Conservation (phyloP, 2,888 invertebrate species). For the Linyphia triangularis region DNA sequence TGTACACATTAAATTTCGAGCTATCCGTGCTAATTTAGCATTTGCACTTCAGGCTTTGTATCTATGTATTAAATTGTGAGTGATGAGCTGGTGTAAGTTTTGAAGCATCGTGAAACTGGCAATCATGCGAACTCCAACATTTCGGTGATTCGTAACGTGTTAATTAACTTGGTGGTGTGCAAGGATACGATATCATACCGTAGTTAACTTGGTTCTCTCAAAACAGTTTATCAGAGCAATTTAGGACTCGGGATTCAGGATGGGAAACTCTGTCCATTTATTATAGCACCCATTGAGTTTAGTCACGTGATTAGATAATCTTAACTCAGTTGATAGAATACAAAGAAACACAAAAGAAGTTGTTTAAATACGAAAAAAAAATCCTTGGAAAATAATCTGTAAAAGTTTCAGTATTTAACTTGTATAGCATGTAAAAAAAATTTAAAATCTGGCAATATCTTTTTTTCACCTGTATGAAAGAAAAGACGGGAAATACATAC, state of each 20-base stretch:
- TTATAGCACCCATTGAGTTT: neutral
- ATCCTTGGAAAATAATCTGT: too few species aligned
- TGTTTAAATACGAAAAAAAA: too few species aligned
- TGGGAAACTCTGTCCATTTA: neutral
- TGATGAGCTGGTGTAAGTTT: neutral
- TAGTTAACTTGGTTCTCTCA: neutral
- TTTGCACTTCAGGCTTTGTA: neutral
- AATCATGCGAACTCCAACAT: neutral
- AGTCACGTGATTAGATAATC: too few species aligned
- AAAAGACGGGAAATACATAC: too few species aligned
- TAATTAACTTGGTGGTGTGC: neutral
- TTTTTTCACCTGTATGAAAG: too few species aligned
- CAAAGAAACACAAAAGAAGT: too few species aligned
- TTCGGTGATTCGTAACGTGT: neutral
- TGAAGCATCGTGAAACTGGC: neutral
- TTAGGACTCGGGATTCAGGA: neutral
- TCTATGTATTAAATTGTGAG: neutral
- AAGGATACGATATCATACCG: neutral
- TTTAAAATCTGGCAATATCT: too few species aligned
- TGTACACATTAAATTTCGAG: neutral
- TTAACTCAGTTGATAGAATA: too few species aligned
- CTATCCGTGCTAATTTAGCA: neutral
- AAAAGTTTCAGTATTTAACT: too few species aligned
- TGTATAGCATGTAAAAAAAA: too few species aligned
- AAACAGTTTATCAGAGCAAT: neutral